phyloP scores from a whole-genome alignment of 2,888 invertebrate species.

The Taphrorychus bicolor region DNA sequence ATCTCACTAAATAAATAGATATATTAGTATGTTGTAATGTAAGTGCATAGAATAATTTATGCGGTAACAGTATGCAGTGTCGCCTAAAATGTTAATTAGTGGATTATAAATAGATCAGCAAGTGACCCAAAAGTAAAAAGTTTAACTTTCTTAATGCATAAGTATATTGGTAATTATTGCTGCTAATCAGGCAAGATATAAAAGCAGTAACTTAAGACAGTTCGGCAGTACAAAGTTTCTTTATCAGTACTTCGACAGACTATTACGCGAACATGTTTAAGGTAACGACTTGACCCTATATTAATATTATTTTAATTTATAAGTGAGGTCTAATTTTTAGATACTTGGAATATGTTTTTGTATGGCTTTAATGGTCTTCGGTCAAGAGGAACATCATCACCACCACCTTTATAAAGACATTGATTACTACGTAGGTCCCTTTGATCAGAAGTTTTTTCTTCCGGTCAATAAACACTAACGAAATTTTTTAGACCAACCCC shows the following conservation, averaged over 20 bases:
- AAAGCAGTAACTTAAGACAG: background rate
- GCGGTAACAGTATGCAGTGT: background rate
- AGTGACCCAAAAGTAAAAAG: background rate
- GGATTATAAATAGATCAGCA: background rate
- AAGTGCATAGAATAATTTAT: background rate
- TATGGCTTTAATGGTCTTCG: background rate
- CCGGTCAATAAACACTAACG: background rate
- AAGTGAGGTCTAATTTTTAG: background rate
- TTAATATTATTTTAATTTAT: no score
- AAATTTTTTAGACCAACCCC: slow-evolving; percentile 58
- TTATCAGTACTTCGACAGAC: background rate
- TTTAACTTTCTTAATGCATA: background rate
- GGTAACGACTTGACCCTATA: no score
- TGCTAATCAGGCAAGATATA: background rate
- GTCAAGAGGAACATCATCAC: slow-evolving; percentile 8
- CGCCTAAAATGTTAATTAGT: background rate
- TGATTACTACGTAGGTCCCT: slow-evolving; percentile 32
- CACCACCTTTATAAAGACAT: slow-evolving; percentile 21
- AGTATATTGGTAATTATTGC: background rate
- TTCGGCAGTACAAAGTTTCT: background rate
- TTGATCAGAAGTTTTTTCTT: background rate
- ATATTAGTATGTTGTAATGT: background rate
- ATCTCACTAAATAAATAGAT: background rate
- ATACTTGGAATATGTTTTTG: background rate
- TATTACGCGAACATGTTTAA: background rate